These are phyloP conservation scores for Anseranas semipalmata DNA, from an alignment of 2,113 vertebrate species.

Conservation along the genomic window DNA sequence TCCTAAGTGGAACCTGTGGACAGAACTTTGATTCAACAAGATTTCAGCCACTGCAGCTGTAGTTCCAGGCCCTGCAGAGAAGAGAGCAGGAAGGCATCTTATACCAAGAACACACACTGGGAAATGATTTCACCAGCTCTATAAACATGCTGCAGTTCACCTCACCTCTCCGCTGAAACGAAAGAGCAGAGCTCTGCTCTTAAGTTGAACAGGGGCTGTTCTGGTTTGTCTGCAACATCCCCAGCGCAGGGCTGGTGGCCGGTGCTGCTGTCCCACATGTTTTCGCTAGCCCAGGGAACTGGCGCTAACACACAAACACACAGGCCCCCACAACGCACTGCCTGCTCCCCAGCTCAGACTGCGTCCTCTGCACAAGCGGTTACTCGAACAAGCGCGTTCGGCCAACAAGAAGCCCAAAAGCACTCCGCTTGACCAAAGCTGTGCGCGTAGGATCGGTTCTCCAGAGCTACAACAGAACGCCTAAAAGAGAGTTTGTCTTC, in stretches of 20 bases:
- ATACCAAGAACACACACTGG: too few species aligned
- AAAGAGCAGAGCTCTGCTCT: too few species aligned
- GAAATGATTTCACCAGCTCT: too few species aligned
- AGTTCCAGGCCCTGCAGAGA: too few species aligned
- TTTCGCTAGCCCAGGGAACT: neutral
- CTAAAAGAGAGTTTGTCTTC: neutral
- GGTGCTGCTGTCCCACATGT: accelerated
- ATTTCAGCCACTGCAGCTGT: too few species aligned
- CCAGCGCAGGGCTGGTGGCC: accelerated
- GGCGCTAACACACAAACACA: neutral
- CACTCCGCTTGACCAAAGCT: neutral
- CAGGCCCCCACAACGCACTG: accelerated
- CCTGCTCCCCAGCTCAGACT: neutral
- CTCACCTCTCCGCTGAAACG: too few species aligned
- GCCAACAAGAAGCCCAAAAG: neutral
- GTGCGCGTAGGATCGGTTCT: neutral
- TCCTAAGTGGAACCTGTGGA: neutral
- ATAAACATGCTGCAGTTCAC: too few species aligned
- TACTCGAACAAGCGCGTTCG: neutral
- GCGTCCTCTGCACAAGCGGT: neutral
- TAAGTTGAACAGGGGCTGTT: neutral
- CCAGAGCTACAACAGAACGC: neutral
- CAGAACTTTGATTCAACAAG: too few species aligned
- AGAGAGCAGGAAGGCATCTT: too few species aligned
- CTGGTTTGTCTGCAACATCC: neutral